phyloP scores from a whole-genome alignment of 2,797 vertebrate genomes.

The Propithecus deckenii region DNA sequence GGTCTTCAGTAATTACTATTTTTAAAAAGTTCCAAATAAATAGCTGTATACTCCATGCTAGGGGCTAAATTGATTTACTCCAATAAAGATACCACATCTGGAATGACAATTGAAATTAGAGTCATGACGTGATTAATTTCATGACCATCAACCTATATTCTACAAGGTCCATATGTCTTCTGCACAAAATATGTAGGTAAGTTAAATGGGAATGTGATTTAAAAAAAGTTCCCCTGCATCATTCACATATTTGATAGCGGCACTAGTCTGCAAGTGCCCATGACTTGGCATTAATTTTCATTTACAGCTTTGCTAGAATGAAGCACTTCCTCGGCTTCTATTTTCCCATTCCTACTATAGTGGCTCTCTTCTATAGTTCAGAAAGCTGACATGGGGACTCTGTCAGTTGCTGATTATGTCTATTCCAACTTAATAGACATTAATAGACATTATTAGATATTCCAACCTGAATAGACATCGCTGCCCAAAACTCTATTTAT shows the following conservation, averaged over 20 bases:
- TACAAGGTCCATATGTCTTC: background rate
- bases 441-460: background rate
- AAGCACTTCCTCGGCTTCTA: background rate
- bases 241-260: background rate
- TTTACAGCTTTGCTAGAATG: background rate
- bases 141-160: background rate
- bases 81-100: background rate
- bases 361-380: background rate
- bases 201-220: background rate
- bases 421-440: background rate
- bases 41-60: background rate
- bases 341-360: background rate
- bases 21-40: background rate
- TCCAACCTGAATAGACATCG: background rate
- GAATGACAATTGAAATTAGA: background rate
- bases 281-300: background rate
- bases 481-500: background rate
- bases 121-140: background rate
- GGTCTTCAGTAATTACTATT: background rate
- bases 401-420: no score
- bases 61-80: background rate
- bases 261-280: background rate
- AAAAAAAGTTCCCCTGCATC: background rate
- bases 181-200: background rate
- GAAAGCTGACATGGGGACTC: background rate